Evolutionary conservation across 37 sponge, comb jelly and placozoan species (phyloP).

Genomic region (Cliona cf. orientalis): DNA sequence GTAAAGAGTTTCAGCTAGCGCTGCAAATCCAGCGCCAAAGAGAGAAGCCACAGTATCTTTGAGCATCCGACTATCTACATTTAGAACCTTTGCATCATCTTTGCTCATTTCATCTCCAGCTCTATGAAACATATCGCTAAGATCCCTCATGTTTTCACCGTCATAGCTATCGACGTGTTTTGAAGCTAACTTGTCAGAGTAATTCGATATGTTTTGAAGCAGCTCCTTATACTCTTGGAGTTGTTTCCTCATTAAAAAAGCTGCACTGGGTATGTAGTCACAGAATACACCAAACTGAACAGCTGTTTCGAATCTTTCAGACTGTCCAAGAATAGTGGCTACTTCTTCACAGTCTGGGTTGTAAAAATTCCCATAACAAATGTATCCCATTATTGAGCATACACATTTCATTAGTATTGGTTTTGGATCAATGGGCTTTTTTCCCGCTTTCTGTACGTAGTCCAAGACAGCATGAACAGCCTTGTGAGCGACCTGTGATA

Average conservation of each 20-base stretch:
- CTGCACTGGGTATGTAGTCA: slow-evolving; percentile 37
- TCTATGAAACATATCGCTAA: slow-evolving; percentile 30
- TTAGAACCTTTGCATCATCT: slow-evolving; percentile 16
- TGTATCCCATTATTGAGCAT: slow-evolving; percentile 46
- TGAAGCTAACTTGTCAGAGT: slow-evolving; percentile 32
- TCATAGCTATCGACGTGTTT: slow-evolving; percentile 6
- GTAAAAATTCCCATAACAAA: slow-evolving; percentile 42
- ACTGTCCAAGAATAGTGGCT: not conserved
- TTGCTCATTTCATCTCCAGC: slow-evolving; percentile 22
- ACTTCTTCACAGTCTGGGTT: slow-evolving; percentile 16
- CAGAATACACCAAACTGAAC: slow-evolving; percentile 31
- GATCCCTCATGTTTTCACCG: slow-evolving; percentile 26
- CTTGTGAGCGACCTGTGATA: slow-evolving; percentile 52
- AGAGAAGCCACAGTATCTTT: not conserved
- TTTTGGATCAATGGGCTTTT: slow-evolving; percentile 28
- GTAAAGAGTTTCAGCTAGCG: slow-evolving; percentile 7
- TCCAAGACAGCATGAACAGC: slow-evolving; percentile 11
- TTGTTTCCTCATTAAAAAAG: slow-evolving; percentile 1
- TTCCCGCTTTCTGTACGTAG: not conserved
- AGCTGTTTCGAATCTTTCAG: slow-evolving; percentile 1
- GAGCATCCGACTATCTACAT: slow-evolving; percentile 15
- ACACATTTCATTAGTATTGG: not conserved
- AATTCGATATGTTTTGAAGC: not conserved
- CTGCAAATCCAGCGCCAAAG: slow-evolving; percentile 45
- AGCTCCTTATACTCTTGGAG: slow-evolving; percentile 12